A percentile compares a stretch with the other conserved stretches of the same genome.
phyloP scores from a whole-genome alignment of 1,140 invertebrate species.

The Trichonephila clavata region DNA sequence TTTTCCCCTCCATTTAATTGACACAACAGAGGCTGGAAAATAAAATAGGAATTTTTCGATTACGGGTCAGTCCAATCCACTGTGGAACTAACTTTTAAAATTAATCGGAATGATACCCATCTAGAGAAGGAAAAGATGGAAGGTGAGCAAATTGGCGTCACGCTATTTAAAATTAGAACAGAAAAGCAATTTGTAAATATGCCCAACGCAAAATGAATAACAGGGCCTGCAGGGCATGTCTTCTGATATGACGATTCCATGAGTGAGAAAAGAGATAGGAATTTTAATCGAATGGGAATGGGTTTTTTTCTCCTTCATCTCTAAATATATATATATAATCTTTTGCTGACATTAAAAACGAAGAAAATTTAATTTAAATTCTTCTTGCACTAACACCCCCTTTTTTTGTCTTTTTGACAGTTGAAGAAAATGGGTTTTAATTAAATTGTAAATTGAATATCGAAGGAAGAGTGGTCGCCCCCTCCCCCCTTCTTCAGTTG shows the following conservation, averaged over 20 bases:
- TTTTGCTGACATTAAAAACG: not conserved
- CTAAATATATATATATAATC: not conserved
- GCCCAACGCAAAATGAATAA: constrained; percentile 24
- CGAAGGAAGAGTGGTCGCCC: not conserved
- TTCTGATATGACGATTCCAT: constrained; percentile 20
- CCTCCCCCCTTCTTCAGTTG: not conserved
- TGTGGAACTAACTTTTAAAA: not conserved
- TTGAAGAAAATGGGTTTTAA: constrained; percentile 31
- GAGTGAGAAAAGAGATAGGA: not conserved
- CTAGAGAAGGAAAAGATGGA: not conserved
- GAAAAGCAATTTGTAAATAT: constrained; percentile 53
- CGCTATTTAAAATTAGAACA: constrained; percentile 35
- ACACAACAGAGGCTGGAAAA: constrained; percentile 33
- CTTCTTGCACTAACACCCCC: constrained; percentile 22
- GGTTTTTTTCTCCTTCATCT: constrained; percentile 15
- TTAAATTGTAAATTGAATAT: constrained; percentile 42
- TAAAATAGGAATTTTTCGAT: constrained; percentile 43
- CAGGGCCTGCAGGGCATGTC: not conserved
- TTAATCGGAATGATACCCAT: constrained; percentile 52
- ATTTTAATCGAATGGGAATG: constrained; percentile 33
- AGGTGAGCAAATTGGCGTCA: not conserved
- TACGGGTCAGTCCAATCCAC: constrained; percentile 15
- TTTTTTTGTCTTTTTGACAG: constrained; percentile 29
- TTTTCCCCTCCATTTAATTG: constrained; percentile 48
- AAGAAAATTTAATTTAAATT: constrained; percentile 42